Conservation (phyloP, 37 sponge, comb jelly and placozoan species). For the Axinella damicornis region DNA sequence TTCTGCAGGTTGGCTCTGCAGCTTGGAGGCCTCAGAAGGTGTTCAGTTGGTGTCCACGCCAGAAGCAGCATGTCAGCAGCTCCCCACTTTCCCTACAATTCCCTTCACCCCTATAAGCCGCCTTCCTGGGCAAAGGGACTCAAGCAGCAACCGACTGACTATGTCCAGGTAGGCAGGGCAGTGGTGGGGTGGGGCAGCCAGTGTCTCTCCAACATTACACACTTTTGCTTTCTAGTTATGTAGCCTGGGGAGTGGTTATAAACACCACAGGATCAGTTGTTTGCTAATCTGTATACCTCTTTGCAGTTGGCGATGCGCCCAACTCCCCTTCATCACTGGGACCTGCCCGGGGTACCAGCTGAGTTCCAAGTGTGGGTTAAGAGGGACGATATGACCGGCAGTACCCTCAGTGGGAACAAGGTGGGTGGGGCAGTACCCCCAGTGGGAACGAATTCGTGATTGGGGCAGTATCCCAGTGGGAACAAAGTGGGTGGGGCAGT, state of each 20-base stretch:
- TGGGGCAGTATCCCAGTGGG: too few relatives aligned
- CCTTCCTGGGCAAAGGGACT: conserved; percentile 45
- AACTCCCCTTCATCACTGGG: conserved; percentile 82
- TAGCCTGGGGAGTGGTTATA: background rate
- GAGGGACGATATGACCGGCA: conserved; percentile 83
- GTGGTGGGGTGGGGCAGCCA: too few relatives aligned
- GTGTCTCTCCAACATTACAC: too few relatives aligned
- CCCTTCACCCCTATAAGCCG: conserved; percentile 22
- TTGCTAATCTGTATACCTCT: background rate
- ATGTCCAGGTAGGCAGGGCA: conserved; percentile 26
- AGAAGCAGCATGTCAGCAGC: too few relatives aligned
- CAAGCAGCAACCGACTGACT: conserved; percentile 8
- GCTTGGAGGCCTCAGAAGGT: too few relatives aligned
- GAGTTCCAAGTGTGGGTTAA: conserved; percentile 70
- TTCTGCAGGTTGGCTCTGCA: too few relatives aligned
- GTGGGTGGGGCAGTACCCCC: conserved; percentile 40
- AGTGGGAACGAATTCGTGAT: too few relatives aligned
- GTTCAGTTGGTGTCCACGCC: too few relatives aligned
- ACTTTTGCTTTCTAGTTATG: background rate
- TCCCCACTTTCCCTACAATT: conserved; percentile 3
- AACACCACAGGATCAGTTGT: background rate
- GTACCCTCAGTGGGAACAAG: conserved; percentile 81
- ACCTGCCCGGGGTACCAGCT: conserved; percentile 68
- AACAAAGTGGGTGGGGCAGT: too few relatives aligned
- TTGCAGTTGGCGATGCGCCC: conserved; percentile 59